phyloP scores from a whole-genome alignment of 2,113 vertebrate species.

The Murina feae region DNA sequence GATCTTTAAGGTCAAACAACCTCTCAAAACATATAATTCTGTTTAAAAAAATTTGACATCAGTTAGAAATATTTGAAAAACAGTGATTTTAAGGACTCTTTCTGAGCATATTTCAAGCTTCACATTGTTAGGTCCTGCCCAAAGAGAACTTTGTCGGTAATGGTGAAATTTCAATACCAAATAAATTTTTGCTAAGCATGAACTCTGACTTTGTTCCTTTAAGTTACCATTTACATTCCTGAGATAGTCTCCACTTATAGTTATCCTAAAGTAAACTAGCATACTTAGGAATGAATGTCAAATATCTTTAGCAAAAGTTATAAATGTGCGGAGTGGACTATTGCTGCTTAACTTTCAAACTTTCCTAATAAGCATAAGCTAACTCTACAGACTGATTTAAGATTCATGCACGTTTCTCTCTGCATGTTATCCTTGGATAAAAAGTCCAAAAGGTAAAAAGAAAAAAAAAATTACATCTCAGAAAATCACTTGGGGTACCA shows the following conservation, averaged over 20 bases:
- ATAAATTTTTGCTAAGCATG: not conserved
- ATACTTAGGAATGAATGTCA: not conserved
- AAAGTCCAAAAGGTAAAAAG: not conserved
- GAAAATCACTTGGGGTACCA: constrained; percentile 4
- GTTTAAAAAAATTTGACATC: constrained; percentile 2
- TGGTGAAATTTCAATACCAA: not conserved
- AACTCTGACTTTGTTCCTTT: not conserved
- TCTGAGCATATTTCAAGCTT: not conserved
- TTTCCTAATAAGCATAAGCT: not conserved
- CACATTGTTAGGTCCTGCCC: not conserved
- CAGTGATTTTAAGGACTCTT: not conserved
- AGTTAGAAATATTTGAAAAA: constrained; percentile 24
- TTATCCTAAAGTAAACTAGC: constrained; percentile 20
- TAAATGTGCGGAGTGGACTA: not conserved
- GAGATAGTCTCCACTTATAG: not conserved
- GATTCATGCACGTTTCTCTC: not conserved
- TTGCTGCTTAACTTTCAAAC: not conserved
- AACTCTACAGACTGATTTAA: not conserved
- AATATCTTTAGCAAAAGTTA: constrained; percentile 22
- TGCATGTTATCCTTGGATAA: not conserved
- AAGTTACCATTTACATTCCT: constrained; percentile 27
- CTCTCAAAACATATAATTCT: not conserved
- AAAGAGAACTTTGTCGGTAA: not conserved
- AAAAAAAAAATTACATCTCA: constrained; percentile 8
- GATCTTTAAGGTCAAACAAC: constrained; percentile 16